Conservation (phyloP, 1,140 invertebrate species). For the Microplitis mediator region DNA sequence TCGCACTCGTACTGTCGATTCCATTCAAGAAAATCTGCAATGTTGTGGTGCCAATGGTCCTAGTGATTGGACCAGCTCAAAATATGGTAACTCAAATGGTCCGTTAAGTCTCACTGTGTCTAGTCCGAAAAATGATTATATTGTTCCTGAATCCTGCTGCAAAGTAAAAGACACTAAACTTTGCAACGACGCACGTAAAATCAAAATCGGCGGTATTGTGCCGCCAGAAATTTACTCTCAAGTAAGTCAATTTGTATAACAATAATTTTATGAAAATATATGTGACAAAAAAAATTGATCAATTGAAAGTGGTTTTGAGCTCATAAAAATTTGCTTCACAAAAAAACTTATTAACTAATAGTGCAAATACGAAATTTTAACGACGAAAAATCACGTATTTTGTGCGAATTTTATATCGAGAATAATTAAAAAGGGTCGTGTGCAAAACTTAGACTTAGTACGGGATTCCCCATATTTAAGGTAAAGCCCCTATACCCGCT, state of each 20-base stretch:
- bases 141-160: conserved; percentile 70
- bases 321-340: no score
- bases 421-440: no score
- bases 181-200: conserved; percentile 60
- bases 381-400: no score
- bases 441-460: no score
- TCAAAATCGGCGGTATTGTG: conserved; percentile 60
- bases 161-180: conserved; percentile 51
- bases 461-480: no score
- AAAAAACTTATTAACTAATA: no score
- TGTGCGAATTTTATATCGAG: no score
- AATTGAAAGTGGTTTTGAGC: neutral
- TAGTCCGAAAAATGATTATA: conserved; percentile 52
- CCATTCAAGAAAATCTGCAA: conserved; percentile 71
- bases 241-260: conserved; percentile 45
- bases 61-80: conserved; percentile 72
- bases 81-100: conserved; percentile 55
- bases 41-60: conserved; percentile 77
- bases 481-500: no score
- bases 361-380: no score
- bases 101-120: conserved; percentile 46
- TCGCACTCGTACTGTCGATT: conserved; percentile 71
- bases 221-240: conserved; percentile 63
- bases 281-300: conserved; percentile 9
- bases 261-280: neutral